These are phyloP conservation scores for Alectoris magna DNA, from an alignment of 2,797 vertebrate species.

Conservation along the genomic window DNA sequence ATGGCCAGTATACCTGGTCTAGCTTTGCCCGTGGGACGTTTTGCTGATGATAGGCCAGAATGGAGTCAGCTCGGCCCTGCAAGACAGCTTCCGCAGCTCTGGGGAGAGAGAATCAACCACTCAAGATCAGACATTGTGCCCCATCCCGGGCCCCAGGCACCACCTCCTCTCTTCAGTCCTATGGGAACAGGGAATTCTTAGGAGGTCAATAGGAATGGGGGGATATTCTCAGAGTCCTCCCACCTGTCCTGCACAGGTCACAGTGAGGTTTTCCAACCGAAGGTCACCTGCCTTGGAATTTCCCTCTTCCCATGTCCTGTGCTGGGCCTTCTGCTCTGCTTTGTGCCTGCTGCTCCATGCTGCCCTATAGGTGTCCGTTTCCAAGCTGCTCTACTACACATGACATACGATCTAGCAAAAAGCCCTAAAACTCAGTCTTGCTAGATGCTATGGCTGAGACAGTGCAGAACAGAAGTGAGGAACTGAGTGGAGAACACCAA, in stretches of 20 bases:
- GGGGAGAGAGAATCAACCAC: background rate
- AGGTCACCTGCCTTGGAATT: background rate
- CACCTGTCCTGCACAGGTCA: background rate
- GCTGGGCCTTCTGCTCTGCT: background rate
- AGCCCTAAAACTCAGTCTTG: background rate
- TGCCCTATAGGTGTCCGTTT: background rate
- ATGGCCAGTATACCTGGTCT: slow-evolving; percentile 85
- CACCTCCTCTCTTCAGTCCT: background rate
- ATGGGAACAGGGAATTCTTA: background rate
- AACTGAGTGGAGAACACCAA: background rate
- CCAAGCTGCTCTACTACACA: background rate
- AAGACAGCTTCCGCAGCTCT: slow-evolving; percentile 97
- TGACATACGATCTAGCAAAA: background rate
- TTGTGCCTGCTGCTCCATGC: background rate
- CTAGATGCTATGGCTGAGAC: fast-evolving
- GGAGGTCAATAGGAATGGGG: background rate
- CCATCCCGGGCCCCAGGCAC: background rate
- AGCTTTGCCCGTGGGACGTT: slow-evolving; percentile 92
- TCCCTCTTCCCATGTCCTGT: background rate
- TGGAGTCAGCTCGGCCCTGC: slow-evolving; percentile 93
- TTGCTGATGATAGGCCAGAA: slow-evolving; percentile 97
- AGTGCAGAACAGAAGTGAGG: background rate
- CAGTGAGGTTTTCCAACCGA: background rate
- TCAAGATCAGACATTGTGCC: background rate
- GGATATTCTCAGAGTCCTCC: background rate